Conservation (phyloP, 1,140 invertebrate genomes). For the Panulirus ornatus region DNA sequence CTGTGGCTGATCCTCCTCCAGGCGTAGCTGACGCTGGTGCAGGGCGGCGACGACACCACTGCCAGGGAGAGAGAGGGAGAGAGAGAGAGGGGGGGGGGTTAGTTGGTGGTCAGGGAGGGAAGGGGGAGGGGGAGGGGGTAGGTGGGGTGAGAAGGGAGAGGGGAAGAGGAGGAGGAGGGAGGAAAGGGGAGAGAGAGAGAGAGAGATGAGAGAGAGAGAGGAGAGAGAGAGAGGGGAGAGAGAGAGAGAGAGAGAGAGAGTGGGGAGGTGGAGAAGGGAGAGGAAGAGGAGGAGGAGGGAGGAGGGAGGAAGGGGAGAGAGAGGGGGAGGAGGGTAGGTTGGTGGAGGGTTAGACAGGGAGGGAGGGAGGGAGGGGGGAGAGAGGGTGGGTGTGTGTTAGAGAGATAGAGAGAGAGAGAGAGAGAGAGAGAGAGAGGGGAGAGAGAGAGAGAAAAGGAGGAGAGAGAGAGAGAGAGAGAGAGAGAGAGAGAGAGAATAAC, state of each 20-base stretch:
- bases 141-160: too few relatives aligned
- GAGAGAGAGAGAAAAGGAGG: background rate
- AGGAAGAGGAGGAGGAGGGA: background rate
- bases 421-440: background rate
- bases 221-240: too few relatives aligned
- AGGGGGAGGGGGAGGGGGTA: too few relatives aligned
- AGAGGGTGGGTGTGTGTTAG: background rate
- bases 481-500: too few relatives aligned
- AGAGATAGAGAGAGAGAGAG: background rate
- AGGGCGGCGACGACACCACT: slow-evolving; percentile 44
- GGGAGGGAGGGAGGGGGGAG: background rate
- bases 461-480: background rate
- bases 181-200: too few relatives aligned
- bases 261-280: background rate
- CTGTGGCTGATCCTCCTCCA: slow-evolving; percentile 51
- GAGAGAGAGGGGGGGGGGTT: too few relatives aligned
- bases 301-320: background rate
- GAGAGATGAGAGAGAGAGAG: too few relatives aligned
- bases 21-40: slow-evolving; percentile 53
- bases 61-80: background rate
- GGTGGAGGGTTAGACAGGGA: background rate
- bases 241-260: too few relatives aligned
- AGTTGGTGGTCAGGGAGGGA: too few relatives aligned
- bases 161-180: too few relatives aligned
- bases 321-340: background rate